Base-by-base conservation (phyloP, 2,888 invertebrate genomes). In the Cenopis cana region DNA sequence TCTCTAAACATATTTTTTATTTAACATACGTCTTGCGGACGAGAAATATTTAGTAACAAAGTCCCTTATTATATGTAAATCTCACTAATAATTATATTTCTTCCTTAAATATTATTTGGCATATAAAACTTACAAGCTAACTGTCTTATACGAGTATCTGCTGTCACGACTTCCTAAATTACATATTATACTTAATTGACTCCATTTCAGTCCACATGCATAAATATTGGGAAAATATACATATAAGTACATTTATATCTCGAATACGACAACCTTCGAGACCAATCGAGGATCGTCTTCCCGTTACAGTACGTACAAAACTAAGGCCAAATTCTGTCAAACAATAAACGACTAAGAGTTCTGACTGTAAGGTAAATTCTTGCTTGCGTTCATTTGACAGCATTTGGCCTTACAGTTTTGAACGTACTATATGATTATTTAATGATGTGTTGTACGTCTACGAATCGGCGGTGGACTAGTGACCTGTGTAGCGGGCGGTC, bases 401-500 rank as follows among this genome's bases (percentile, higher is more conserved):
- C n/a, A n/a, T n/a, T n/a, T n/a, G n/a, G n/a, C n/a, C n/a, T n/a
- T n/a, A n/a, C n/a, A n/a, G n/a, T n/a, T n/a, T n/a, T n/a, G n/a
- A n/a, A n/a, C n/a, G n/a, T n/a, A n/a, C n/a, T n/a, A 24, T 24
- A 3, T 3, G 52, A n/a, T 12, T 12, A n/a, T 17, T 49, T 75
- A 82, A 61, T 82, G 80, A 36, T 85, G 82, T 33, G 82, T 78
- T 11, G 85, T 79, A 2, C 82, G 80, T 74, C 85, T 81, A 9
- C 88, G 82, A 38, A 80, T 73, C 1, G 89, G 90, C 18, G 91
- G 90, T 2, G 91, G 91, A 68, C 89, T 91, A 5, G 85, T 84
- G 0, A 82, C 74, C 1, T 83, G 77, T 0, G 81, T 77, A 0
- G 78, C 72, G 6, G 91, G 91, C 12, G 90, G 90, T 71, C 77